Percentiles rank a stretch among this genome's conserved stretches.
These are phyloP conservation scores for Acrobasis consociella DNA, from an alignment of 2,888 invertebrate species.

Conservation along the genomic window DNA sequence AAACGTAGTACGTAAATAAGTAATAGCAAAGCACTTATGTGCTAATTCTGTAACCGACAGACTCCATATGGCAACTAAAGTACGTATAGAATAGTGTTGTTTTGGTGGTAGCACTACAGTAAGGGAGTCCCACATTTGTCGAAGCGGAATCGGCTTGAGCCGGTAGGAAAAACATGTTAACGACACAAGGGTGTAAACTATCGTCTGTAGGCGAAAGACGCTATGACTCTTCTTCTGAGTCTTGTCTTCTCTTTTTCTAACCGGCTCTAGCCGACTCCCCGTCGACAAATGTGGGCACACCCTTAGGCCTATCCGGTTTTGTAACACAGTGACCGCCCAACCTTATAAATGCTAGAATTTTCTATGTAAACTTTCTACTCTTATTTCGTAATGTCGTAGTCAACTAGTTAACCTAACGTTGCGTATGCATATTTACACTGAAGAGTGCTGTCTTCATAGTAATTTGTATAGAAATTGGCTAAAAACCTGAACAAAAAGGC, in stretches of 20 bases:
- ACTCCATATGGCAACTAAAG: slow-evolving; percentile 17
- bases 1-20: background rate
- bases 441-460: background rate
- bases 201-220: no score
- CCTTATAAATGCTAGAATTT: slow-evolving; percentile 55
- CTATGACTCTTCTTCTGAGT: no score
- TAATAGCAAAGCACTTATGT: background rate
- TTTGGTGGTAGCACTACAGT: slow-evolving; percentile 31
- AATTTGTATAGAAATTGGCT: background rate
- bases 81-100: slow-evolving; percentile 6
- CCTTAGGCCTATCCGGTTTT: slow-evolving; percentile 43
- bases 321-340: slow-evolving; percentile 35
- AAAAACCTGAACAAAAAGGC: background rate
- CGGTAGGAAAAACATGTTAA: no score
- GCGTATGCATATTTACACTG: slow-evolving; percentile 36
- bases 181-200: no score
- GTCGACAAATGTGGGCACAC: no score
- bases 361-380: slow-evolving; percentile 68
- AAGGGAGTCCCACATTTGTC: no score
- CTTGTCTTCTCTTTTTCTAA: no score
- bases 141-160: no score
- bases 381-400: slow-evolving; percentile 60
- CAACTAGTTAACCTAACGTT: slow-evolving; percentile 48
- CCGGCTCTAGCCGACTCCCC: no score
- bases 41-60: background rate